Conservation (phyloP, 2,888 invertebrate genomes). For the Esperia sulphurella region DNA sequence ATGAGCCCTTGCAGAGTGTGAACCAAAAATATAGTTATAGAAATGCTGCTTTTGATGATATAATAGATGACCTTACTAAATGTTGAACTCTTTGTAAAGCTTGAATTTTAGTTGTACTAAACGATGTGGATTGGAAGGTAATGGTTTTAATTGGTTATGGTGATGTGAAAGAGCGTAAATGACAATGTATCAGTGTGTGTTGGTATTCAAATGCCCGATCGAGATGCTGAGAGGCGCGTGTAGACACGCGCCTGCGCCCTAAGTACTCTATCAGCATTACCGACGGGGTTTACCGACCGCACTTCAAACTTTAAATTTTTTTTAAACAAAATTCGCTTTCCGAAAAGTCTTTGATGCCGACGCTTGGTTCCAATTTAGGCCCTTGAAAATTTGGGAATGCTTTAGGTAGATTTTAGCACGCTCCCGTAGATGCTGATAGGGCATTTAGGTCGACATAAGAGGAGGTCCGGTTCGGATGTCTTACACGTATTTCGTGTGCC, state of each 20-base stretch:
- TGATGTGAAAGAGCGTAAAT: conserved; percentile 74
- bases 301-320: conserved; percentile 33
- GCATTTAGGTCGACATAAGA: conserved; percentile 63
- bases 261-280: conserved; percentile 75
- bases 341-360: conserved; percentile 43
- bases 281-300: conserved; percentile 69
- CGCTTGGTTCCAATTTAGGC: conserved; percentile 53
- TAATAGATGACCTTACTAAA: conserved; percentile 70
- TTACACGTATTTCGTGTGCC: conserved; percentile 45
- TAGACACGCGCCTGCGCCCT: conserved; percentile 54
- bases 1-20: conserved; percentile 75
- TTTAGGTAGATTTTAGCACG: conserved; percentile 67
- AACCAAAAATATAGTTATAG: conserved; percentile 51
- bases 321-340: conserved; percentile 34
- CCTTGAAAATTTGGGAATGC: conserved; percentile 44
- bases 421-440: conserved; percentile 79
- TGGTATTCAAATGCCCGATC: conserved; percentile 86
- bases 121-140: conserved; percentile 78
- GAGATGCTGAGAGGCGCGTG: conserved; percentile 72
- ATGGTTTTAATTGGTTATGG: conserved; percentile 76
- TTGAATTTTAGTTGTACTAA: conserved; percentile 74
- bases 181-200: conserved; percentile 79
- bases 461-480: conserved; percentile 36
- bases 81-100: conserved; percentile 75
- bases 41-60: conserved; percentile 65